Percentiles rank a stretch among this genome's conserved stretches.
Evolutionary conservation across 92 coral and sea anemone genomes (phyloP).

Genomic region (Palythoa grandiflora): DNA sequence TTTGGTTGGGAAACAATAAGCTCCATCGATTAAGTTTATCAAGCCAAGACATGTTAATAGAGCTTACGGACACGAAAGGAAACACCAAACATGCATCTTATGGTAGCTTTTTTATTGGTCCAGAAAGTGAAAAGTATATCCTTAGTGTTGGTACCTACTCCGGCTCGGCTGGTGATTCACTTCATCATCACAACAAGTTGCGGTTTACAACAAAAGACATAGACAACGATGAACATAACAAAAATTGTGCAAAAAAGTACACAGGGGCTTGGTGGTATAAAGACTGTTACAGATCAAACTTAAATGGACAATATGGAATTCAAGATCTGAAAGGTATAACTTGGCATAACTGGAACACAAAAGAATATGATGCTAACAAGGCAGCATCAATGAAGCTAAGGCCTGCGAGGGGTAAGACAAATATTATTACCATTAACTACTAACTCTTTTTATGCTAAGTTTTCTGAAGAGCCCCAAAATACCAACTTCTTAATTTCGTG

Average conservation of each 20-base stretch:
- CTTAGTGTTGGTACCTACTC: constrained; percentile 24
- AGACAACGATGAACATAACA: constrained; percentile 33
- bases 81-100: constrained; percentile 32
- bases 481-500: too few relatives aligned
- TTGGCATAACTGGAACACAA: constrained; percentile 42
- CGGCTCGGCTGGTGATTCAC: constrained; percentile 32
- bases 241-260: not conserved
- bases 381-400: constrained; percentile 55
- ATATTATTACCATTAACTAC: not conserved
- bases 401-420: constrained; percentile 32
- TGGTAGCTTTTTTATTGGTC: constrained; percentile 32
- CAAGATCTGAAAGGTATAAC: not conserved
- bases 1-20: constrained; percentile 63
- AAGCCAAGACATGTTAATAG: constrained; percentile 31
- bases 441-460: too few relatives aligned
- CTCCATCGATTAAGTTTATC: constrained; percentile 40
- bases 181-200: constrained; percentile 49
- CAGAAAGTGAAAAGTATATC: constrained; percentile 47
- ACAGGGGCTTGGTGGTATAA: constrained; percentile 76
- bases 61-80: constrained; percentile 14
- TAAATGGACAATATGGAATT: constrained; percentile 59
- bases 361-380: constrained; percentile 6
- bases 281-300: constrained; percentile 38
- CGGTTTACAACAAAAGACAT: constrained; percentile 56
- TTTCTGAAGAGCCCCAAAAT: too few relatives aligned